A percentile compares a stretch with the other conserved stretches of the same genome.
Conservation (phyloP, 1,140 invertebrate genomes). For the Phthorimaea operculella region DNA sequence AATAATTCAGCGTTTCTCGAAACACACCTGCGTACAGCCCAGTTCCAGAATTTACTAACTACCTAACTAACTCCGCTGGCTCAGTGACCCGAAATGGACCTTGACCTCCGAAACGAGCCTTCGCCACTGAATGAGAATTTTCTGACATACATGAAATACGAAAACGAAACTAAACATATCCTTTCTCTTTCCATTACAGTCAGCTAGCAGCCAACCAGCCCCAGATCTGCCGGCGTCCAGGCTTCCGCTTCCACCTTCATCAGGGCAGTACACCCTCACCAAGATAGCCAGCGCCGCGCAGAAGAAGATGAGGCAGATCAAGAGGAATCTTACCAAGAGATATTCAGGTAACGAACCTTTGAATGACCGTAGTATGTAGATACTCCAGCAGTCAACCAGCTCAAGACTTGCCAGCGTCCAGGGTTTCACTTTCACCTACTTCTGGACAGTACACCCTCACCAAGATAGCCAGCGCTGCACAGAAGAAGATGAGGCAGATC, state of each 20-base stretch:
- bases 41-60: no score
- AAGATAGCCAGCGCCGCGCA: conserved; percentile 70
- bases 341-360: conserved; percentile 44
- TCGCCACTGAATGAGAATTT: no score
- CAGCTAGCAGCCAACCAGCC: conserved; percentile 26
- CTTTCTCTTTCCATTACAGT: conserved; percentile 19
- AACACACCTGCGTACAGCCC: no score
- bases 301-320: conserved; percentile 61
- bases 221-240: conserved; percentile 66
- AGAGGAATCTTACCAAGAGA: conserved; percentile 65
- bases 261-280: conserved; percentile 69
- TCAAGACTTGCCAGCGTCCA: conserved; percentile 60
- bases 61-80: no score
- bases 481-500: conserved; percentile 63
- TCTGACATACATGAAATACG: no score
- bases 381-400: no score
- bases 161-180: neutral
- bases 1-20: no score
- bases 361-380: no score
- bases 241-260: conserved; percentile 69
- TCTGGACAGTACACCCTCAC: conserved; percentile 69
- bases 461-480: conserved; percentile 69
- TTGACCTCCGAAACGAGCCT: no score
- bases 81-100: no score
- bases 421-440: conserved; percentile 69